Base-by-base conservation (phyloP, 2,797 vertebrate genomes). In the Neomorphus geoffroyi region DNA sequence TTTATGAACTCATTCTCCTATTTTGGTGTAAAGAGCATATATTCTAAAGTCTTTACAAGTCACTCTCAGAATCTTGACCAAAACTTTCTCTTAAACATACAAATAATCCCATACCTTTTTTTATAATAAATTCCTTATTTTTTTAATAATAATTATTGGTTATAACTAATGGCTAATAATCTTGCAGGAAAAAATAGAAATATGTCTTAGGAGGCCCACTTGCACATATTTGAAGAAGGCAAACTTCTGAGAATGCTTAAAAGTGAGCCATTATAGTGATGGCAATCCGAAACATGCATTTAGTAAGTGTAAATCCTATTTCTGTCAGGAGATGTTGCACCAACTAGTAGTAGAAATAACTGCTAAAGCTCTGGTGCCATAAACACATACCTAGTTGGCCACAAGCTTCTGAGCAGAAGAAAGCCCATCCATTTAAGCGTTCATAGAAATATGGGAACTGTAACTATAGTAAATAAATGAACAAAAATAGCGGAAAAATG, bases 91-190 rank as follows among this genome's bases (percentile, higher is more conserved):
- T 85, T 89, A 83, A 58, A 26, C 23, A 18, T 53, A 57, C 6
- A 48, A 50, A 79, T 71, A 86, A 57, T 72, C 11, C 10, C 8
- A 1, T 45, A 37, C 13, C 24, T 92, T 73, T 85, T 73, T 64
- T 61, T 80, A 43, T 51, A 86, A 85, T 57, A 11, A 58, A 33
- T 80, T 89, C 53, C 73, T 84, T 32, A 18, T 37, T 57, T 67
- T 74, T 91, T 24, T 2, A 90, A 90, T 51, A 90, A 51, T 66
- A 83, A 86, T 83, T 93, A 73, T 88, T 74, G 17, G 26, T 86
- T 84, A 88, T 80, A 92, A 86, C 60, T 62, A 88, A 82, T 60
- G 7, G 85, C 66, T 87, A 94, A 64, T 67, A 71, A 71, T 93
- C 11, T 92, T 87, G 93, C 6, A 58, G 26, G 28, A 53, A 88